These are phyloP conservation scores for Meloe dianella DNA, from an alignment of 2,888 invertebrate species.

Conservation along the genomic window DNA sequence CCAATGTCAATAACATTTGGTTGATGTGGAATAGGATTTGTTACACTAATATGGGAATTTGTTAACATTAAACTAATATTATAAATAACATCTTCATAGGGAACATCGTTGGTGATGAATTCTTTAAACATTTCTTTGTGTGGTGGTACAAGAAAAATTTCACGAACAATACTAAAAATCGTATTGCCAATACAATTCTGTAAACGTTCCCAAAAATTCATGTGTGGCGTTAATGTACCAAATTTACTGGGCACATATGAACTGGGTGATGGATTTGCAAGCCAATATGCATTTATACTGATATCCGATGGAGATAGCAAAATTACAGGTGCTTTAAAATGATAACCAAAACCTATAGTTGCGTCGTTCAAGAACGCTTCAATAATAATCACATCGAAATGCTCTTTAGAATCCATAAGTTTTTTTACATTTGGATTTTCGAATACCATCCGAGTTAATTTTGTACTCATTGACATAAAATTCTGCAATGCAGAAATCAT, in stretches of 20 bases:
- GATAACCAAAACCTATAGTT: constrained; percentile 39
- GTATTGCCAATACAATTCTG: constrained; percentile 58
- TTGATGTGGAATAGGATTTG: constrained; percentile 59
- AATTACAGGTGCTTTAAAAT: constrained; percentile 42
- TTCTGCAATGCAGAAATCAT: neutral
- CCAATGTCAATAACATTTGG: constrained; percentile 66
- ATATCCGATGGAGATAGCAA: constrained; percentile 38
- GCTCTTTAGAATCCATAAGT: constrained; percentile 42
- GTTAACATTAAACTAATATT: constrained; percentile 47
- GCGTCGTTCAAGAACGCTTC: constrained; percentile 50
- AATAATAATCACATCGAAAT: constrained; percentile 48
- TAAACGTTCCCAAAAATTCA: constrained; percentile 63
- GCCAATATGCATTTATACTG: constrained; percentile 38
- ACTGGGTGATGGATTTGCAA: constrained; percentile 43
- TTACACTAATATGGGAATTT: constrained; percentile 61
- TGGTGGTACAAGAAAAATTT: constrained; percentile 34
- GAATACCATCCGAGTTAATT: constrained; percentile 45
- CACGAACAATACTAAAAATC: constrained; percentile 35
- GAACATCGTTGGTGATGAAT: constrained; percentile 42
- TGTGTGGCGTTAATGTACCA: constrained; percentile 37
- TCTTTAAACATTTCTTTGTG: constrained; percentile 43
- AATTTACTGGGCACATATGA: constrained; percentile 36
- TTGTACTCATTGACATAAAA: neutral
- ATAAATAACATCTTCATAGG: constrained; percentile 40
- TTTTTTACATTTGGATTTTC: constrained; percentile 39